A percentile compares a stretch with the other conserved stretches of the same genome.
phyloP scores from a whole-genome alignment of 2,888 invertebrate genomes.

The Scaptomyza tumidula region DNA sequence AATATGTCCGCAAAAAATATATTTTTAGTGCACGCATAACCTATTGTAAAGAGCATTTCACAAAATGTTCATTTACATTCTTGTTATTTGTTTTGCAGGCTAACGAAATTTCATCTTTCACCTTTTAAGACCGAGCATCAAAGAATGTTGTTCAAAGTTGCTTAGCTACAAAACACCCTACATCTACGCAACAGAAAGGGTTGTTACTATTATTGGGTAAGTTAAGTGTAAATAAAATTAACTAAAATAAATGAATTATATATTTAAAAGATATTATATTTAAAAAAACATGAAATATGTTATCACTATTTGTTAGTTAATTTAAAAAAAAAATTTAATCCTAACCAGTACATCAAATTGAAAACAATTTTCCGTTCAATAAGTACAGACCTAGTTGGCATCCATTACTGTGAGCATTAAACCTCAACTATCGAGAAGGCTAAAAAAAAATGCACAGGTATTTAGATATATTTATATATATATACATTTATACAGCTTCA shows the following conservation, averaged over 20 bases:
- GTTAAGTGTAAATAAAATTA: neutral
- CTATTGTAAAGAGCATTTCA: slow-evolving; percentile 66
- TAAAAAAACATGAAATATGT: neutral
- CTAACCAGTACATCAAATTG: neutral
- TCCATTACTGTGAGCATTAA: neutral
- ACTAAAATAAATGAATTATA: neutral
- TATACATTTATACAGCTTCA: neutral
- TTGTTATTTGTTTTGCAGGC: slow-evolving; percentile 51
- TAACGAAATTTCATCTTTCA: slow-evolving; percentile 55
- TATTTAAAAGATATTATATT: neutral
- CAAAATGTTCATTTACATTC: slow-evolving; percentile 52
- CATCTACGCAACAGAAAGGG: neutral
- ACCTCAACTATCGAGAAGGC: neutral
- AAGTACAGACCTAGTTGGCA: neutral
- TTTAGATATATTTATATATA: neutral
- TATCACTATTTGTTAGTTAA: neutral
- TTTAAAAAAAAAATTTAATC: neutral
- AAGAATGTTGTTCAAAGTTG: slow-evolving; percentile 10
- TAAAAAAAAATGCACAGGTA: neutral
- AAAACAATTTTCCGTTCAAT: neutral
- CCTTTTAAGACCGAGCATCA: slow-evolving; percentile 40
- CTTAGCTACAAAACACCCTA: slow-evolving; percentile 7
- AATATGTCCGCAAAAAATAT: slow-evolving; percentile 39
- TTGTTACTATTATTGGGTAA: neutral
- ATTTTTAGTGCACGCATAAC: slow-evolving; percentile 69